These are phyloP conservation scores for Tonatia bakeri DNA, from an alignment of 2,113 vertebrate species.

Conservation along the genomic window DNA sequence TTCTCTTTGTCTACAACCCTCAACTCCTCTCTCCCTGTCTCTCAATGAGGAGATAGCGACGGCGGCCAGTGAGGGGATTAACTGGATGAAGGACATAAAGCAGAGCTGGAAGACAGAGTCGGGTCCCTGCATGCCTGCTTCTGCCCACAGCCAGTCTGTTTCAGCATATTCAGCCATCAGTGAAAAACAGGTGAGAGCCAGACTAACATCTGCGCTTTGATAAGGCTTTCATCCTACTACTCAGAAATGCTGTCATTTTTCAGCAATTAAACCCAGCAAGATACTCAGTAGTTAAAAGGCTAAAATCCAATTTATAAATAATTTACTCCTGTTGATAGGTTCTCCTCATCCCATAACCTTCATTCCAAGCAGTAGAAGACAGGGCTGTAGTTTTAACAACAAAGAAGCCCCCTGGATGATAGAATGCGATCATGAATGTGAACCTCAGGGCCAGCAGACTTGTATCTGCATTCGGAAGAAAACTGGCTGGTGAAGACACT, in stretches of 20 bases:
- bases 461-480: conserved; percentile 43
- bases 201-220: background rate
- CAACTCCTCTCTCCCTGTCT: background rate
- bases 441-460: background rate
- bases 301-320: background rate
- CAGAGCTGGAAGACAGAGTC: background rate
- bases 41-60: background rate
- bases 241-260: background rate
- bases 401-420: background rate
- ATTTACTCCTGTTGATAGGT: background rate
- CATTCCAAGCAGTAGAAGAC: background rate
- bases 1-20: background rate
- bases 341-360: background rate
- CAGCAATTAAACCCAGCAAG: background rate
- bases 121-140: no score
- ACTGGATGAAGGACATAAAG: background rate
- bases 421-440: conserved; percentile 21
- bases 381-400: background rate
- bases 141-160: background rate
- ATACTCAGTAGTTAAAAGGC: conserved; percentile 40
- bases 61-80: background rate
- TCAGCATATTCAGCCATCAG: background rate
- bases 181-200: background rate
- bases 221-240: background rate
- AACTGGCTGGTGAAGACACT: conserved; percentile 36